These are phyloP conservation scores for Perognathus longimembris DNA, from an alignment of 2,113 vertebrate genomes.

Conservation along the genomic window DNA sequence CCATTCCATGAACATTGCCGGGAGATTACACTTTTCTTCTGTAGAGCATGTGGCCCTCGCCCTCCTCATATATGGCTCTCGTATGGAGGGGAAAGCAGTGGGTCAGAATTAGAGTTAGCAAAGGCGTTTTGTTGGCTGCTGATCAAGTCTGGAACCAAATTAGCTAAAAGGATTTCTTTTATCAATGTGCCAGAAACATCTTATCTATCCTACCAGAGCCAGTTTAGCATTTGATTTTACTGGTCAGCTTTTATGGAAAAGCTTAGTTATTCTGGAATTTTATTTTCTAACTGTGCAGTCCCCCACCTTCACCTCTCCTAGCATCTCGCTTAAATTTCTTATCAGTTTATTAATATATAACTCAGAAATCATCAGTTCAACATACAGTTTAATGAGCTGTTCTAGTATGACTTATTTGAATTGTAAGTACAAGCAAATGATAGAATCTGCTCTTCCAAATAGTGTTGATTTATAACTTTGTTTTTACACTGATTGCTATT, in stretches of 20 bases:
- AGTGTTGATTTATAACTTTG: background rate
- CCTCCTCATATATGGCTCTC: slow-evolving; percentile 69
- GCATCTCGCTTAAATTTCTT: slow-evolving; percentile 32
- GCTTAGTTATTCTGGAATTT: slow-evolving; percentile 45
- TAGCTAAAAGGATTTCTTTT: slow-evolving; percentile 61
- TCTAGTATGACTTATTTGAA: slow-evolving; percentile 1
- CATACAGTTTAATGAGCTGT: background rate
- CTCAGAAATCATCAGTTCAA: background rate
- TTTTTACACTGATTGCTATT: slow-evolving; percentile 44
- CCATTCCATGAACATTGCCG: background rate
- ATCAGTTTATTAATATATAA: background rate
- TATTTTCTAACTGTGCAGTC: slow-evolving; percentile 8
- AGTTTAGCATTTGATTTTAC: slow-evolving; percentile 41
- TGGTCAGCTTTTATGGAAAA: slow-evolving; percentile 52
- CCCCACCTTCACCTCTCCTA: background rate
- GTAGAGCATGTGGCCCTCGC: slow-evolving; percentile 60
- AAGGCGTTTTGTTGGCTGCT: slow-evolving; percentile 65
- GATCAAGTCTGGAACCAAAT: slow-evolving; percentile 53
- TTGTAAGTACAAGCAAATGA: slow-evolving; percentile 30
- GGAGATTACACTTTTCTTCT: slow-evolving; percentile 52
- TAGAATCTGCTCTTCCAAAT: slow-evolving; percentile 8
- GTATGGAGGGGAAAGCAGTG: slow-evolving; percentile 49
- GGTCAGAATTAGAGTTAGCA: slow-evolving; percentile 65
- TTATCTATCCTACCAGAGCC: slow-evolving; percentile 5
- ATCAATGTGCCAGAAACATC: slow-evolving; percentile 61